phyloP scores from a whole-genome alignment of 1,140 invertebrate species.

The Drosophila lini region DNA sequence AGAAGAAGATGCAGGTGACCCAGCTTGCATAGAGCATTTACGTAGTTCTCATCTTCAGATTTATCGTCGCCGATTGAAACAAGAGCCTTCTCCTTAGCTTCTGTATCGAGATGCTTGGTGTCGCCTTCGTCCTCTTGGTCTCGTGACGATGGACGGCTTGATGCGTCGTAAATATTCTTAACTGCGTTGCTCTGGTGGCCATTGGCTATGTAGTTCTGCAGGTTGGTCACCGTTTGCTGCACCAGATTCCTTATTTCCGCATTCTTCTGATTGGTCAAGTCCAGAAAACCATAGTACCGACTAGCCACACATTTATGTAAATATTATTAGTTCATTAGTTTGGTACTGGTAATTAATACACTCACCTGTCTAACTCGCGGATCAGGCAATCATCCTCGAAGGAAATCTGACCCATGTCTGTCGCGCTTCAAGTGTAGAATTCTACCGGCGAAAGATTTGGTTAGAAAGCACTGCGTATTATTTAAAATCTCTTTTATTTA shows the following conservation, averaged over 20 bases:
- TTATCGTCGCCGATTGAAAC: neutral
- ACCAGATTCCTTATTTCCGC: conserved; percentile 39
- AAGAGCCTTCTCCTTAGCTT: conserved; percentile 3
- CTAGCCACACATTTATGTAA: conserved; percentile 33
- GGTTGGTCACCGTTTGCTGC: conserved; percentile 51
- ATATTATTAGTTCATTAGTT: conserved; percentile 5
- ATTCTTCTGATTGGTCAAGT: conserved; percentile 59
- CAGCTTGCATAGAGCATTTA: conserved; percentile 95
- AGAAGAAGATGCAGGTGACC: conserved; percentile 96
- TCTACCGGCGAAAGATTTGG: neutral
- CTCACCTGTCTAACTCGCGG: conserved; percentile 43
- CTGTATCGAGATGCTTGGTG: conserved; percentile 16
- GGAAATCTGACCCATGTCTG: conserved; percentile 19
- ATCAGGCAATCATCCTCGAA: conserved; percentile 38
- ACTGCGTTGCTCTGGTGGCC: conserved; percentile 3
- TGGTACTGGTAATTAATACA: neutral
- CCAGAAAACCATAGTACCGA: conserved; percentile 66
- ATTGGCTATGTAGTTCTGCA: conserved; percentile 61
- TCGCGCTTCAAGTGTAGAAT: neutral
- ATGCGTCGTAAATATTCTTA: conserved; percentile 4
- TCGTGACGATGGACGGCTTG: neutral
- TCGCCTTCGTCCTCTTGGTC: conserved; percentile 14
- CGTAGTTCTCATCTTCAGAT: conserved; percentile 5
- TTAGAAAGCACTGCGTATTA: conserved; percentile 16
- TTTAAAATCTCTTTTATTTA: conserved; percentile 34